Conservation (phyloP, 1,140 invertebrate genomes). For the fruit fly (Drosophila melanogaster) region Release_6_plus_ISO1_MT NC_004354.4:672501-673000, state of each 20-base stretch:
- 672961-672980: slow-evolving; percentile 44
- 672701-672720: slow-evolving; percentile 35
- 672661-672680: neutral
- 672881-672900: slow-evolving; percentile 30
- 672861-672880: neutral
- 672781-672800: slow-evolving; percentile 60
- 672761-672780: slow-evolving; percentile 29
- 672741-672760: slow-evolving; percentile 40
- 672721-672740: slow-evolving; percentile 32
- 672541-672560: neutral
- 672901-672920: slow-evolving; percentile 39
- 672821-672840: slow-evolving; percentile 63
- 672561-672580: too few species aligned
- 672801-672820: slow-evolving; percentile 80
- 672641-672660: neutral
- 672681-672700: slow-evolving; percentile 7
- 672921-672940: slow-evolving; percentile 70
- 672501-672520: neutral
- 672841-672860: slow-evolving; percentile 9
- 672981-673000: slow-evolving; percentile 15
- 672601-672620: too few species aligned
- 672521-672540: slow-evolving; percentile 1
- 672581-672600: too few species aligned
- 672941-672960: slow-evolving; percentile 58
- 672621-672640: too few species aligned